Evolutionary conservation across 2,797 vertebrate species (phyloP).

Genomic region (Malurus leucopterus): DNA sequence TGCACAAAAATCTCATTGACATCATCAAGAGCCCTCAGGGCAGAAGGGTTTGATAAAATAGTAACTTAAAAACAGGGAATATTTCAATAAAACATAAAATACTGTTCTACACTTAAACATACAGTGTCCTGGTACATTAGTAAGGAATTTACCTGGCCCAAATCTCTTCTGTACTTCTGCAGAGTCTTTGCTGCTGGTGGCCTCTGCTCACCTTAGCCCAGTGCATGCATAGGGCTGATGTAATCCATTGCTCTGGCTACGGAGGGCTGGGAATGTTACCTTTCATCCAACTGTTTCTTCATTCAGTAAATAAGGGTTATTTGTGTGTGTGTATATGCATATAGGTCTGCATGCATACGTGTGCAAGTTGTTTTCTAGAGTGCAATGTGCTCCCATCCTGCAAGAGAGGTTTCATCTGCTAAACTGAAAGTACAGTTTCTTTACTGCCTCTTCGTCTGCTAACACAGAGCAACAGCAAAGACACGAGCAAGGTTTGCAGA

Average conservation of each 20-base stretch:
- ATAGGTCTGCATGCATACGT: background rate
- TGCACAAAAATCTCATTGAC: background rate
- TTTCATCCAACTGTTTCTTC: background rate
- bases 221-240: accelerated
- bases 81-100: background rate
- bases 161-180: background rate
- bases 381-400: background rate
- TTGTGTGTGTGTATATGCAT: background rate
- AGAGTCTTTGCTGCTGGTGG: background rate
- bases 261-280: background rate
- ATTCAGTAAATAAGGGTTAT: background rate
- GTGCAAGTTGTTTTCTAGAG: background rate
- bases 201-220: background rate
- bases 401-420: background rate
- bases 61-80: background rate
- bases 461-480: background rate
- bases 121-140: accelerated
- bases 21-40: background rate
- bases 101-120: background rate
- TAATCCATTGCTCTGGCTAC: background rate
- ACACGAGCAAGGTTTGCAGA: background rate
- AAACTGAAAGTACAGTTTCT: background rate
- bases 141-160: background rate
- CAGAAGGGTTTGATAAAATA: background rate
- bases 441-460: background rate